Base-by-base conservation (phyloP, 1,140 invertebrate genomes). In the Cydia pomonella region DNA sequence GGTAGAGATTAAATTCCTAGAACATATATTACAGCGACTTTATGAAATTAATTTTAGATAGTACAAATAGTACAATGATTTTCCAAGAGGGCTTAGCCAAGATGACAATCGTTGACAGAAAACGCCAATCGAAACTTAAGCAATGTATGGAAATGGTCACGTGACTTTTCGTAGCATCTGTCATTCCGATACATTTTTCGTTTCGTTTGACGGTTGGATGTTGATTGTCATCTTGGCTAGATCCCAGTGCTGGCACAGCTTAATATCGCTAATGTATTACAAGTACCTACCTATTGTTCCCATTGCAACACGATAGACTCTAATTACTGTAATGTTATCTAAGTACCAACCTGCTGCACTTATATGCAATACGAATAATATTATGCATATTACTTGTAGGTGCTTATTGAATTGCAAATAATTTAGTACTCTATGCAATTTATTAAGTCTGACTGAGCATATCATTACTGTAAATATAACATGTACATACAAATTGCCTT, bases 231-330 rank as follows among this genome's bases (percentile, higher is more conserved):
- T n/a, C n/a, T n/a, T n/a, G n/a, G n/a, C n/a, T n/a, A n/a, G n/a
- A n/a, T n/a, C 44, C 44, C 47, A 50, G n/a, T 50, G 47, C 6
- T 18, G n/a, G 12, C 47, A 18, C 47, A 18, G 16, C 47, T 50
- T 50, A 18, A 50, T 0, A 18, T 18, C 47, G 47, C 47, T n/a
- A n/a, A 83, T 82, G 78, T 75, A 82, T 77, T 38, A 69, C n/a
- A 69, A 18, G 27, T 69, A 38, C 16, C 27, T 69, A 69, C 6
- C 64, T 41, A 82, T 84, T 88, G 82, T 89, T 87, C 78, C 79
- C 80, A 87, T 89, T 88, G 84, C 83, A 82, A 87, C 83, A 85
- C 81, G 80, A 88, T 83, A 86, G 82, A 83, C 81, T 88, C 84
- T 88, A 91, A 89, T 91, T 87, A 82, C 79, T 79, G 78, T 83